These are phyloP conservation scores for Seladonia tumulorum DNA, from an alignment of 2,888 invertebrate species.

Conservation along the genomic window DNA sequence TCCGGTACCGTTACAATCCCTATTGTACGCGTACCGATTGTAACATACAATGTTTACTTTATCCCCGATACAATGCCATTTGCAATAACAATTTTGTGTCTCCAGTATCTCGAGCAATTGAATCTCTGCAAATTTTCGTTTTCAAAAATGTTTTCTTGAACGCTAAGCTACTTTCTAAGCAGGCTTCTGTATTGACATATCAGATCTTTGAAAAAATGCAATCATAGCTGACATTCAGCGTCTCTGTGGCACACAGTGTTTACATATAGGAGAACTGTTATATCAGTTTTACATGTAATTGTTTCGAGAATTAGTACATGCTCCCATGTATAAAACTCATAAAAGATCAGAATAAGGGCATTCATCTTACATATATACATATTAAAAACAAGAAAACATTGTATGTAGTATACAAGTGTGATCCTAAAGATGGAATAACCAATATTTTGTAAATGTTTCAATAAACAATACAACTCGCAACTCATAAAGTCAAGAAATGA, in stretches of 20 bases:
- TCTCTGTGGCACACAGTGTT: background rate
- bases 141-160: slow-evolving; percentile 38
- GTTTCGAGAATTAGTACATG: slow-evolving; percentile 7
- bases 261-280: background rate
- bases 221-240: slow-evolving; percentile 48
- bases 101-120: background rate
- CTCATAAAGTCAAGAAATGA: background rate
- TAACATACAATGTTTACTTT: background rate
- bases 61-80: background rate
- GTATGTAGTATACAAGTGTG: background rate
- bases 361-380: slow-evolving; percentile 5
- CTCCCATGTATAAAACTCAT: slow-evolving; percentile 12
- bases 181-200: slow-evolving; percentile 69
- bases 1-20: background rate
- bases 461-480: slow-evolving; percentile 7
- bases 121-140: background rate
- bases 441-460: background rate
- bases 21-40: background rate
- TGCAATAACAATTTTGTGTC: background rate
- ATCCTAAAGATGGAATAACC: background rate
- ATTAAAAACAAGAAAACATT: slow-evolving; percentile 1
- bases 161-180: slow-evolving; percentile 74
- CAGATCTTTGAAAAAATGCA: slow-evolving; percentile 47
- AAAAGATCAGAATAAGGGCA: slow-evolving; percentile 11
- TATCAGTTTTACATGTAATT: background rate